Evolutionary conservation across 2,113 vertebrate species (phyloP), one percentile per base, ranked within the genome.

Genomic region (Nannospalax galili): DNA sequence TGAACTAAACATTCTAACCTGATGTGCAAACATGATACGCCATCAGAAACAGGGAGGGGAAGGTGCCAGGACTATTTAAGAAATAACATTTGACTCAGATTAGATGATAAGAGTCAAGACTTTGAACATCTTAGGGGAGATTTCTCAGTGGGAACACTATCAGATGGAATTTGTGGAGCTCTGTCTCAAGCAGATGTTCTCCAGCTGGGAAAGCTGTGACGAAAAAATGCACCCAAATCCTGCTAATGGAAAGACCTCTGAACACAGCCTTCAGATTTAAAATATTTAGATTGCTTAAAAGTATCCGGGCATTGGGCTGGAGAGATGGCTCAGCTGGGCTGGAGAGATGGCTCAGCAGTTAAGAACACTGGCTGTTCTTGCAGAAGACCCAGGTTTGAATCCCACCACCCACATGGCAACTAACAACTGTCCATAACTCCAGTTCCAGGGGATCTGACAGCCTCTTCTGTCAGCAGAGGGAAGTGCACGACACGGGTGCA

Each of bases 111-210:
- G 69, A 74, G 17, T 67, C 35, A 78, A 26, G 37, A 81, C 84
- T 91, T 80, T 93, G 77, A 94, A 91, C 69, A 82, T 42, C 40
- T 84, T 69, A 93, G 77, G 93, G 62, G 82, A 90, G 37, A 92
- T 92, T 67, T 85, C 67, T 95, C 87, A 75, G 30, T 81, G 37
- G 62, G 67, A 69, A 92, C 42, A 64, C 40, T 82, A 88, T 90
- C 86, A 94, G 75, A 88, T 87, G 74, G 86, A 94, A 94, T 94
- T 80, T 93, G 75, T 78, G 60, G 64, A 64, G 30, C 58, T 96
- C 74, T 91, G 35, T 96, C 82, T 79, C 72, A 91, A 85, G 77
- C 89, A 95, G 92, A 90, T 95, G 79, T 90, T 96, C 92, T 88
- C 58, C 84, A 97, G 84, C 86, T 95, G 85, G 48, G 32, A 91